Conservation (phyloP, 1,140 invertebrate genomes). For the Himalopsyche phryganea region DNA sequence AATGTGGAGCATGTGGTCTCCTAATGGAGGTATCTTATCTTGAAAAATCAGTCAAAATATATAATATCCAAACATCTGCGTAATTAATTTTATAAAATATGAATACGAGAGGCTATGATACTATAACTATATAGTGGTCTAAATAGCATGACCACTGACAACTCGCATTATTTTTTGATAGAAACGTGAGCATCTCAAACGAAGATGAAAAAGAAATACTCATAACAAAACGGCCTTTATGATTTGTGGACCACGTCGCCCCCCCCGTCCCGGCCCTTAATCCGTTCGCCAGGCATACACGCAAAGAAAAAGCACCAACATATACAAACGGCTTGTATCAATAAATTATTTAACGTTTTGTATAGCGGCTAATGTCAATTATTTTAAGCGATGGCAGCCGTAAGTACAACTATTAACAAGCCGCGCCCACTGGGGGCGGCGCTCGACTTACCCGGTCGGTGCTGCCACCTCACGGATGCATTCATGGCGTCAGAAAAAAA, state of each 20-base stretch:
- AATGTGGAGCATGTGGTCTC: too few relatives aligned
- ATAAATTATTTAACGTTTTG: conserved; percentile 36
- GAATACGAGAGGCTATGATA: too few relatives aligned
- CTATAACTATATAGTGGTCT: too few relatives aligned
- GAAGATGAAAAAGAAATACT: conserved; percentile 8
- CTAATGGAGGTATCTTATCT: too few relatives aligned
- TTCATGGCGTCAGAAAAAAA: conserved; percentile 14
- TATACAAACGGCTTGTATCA: conserved; percentile 30
- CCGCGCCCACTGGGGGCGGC: conserved; percentile 30
- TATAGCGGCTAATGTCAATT: conserved; percentile 35
- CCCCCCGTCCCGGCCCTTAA: conserved; percentile 14
- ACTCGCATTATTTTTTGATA: conserved; percentile 16
- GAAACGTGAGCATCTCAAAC: conserved; percentile 1
- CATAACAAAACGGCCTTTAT: conserved; percentile 20
- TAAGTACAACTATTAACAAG: conserved; percentile 35
- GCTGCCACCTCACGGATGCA: conserved; percentile 30
- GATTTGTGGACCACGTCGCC: conserved; percentile 22
- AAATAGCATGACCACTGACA: too few relatives aligned
- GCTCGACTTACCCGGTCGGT: conserved; percentile 12
- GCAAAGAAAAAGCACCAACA: conserved; percentile 27
- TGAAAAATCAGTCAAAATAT: too few relatives aligned
- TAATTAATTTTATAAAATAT: too few relatives aligned
- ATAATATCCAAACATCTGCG: too few relatives aligned
- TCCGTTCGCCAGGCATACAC: conserved; percentile 17
- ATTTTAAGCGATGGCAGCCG: conserved; percentile 34